These are phyloP conservation scores for Bombus soroeensis DNA, from an alignment of 1,140 invertebrate genomes.

Conservation along the genomic window DNA sequence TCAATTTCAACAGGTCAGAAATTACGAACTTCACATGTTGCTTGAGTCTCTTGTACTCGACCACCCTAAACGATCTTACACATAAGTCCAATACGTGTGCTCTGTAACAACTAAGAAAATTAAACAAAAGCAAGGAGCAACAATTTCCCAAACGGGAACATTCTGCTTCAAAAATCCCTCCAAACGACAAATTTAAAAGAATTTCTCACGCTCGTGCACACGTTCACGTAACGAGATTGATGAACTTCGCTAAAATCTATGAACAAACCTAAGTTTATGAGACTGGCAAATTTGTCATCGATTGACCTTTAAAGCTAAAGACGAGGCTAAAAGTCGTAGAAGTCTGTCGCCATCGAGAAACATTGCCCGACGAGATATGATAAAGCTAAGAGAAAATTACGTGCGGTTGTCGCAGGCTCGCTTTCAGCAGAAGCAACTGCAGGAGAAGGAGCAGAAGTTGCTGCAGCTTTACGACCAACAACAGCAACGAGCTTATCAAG, in stretches of 20 bases:
- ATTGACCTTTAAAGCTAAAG: background rate
- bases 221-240: no score
- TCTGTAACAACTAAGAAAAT: no score
- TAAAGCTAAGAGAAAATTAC: conserved; percentile 43
- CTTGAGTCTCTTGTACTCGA: no score
- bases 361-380: background rate
- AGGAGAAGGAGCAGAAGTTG: conserved; percentile 89
- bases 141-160: background rate
- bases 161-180: background rate
- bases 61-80: no score
- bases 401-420: conserved; percentile 83
- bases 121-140: no score
- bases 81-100: no score
- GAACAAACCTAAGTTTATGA: background rate
- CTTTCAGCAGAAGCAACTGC: conserved; percentile 89
- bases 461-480: conserved; percentile 88
- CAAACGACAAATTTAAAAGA: background rate
- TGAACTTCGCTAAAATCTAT: no score
- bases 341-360: background rate
- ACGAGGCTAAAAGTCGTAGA: no score
- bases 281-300: background rate
- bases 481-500: conserved; percentile 87
- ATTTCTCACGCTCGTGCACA: no score
- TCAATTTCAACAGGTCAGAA: no score
- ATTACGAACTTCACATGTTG: no score